Evolutionary conservation across 2,113 vertebrate genomes (phyloP), one percentile per base, ranked within the genome.

Genomic region (Prinia subflava): DNA sequence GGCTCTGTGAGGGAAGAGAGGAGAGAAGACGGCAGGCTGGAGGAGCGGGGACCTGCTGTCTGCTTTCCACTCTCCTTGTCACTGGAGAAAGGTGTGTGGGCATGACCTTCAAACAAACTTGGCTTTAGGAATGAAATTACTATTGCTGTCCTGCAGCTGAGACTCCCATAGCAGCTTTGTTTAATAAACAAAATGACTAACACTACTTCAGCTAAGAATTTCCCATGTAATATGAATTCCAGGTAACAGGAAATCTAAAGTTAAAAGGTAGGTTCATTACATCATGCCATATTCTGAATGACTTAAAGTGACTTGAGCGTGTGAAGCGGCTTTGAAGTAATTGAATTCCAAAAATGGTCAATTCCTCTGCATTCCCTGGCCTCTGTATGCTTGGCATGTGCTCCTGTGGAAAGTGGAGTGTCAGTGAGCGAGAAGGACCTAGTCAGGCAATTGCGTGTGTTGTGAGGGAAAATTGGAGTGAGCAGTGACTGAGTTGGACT

Each of bases 381-480:
- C 89, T 78, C 82, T 91, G 92, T 62, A 57, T 63, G 37, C 91
- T 86, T 81, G 85, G 94, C 77, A 68, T 94, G 91, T 44, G 52
- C 77, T 92, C 31, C 83, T 42, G 70, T 57, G 87, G 92, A 92
- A 97, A 76, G 73, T 56, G 2, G 41, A 92, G 62, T 83, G 87
- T 90, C 79, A 67, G 64, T 81, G 91, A 93, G 83, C 0, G 10
- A 91, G 67, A 68, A 95, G 86, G 83, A 85, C 82, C 81, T 59
- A 30, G 6, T 89, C 88, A 87, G 89, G 41, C 23, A 4, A 35
- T 83, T 90, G 75, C 50, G 9, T 79, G 67, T 83, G 69, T 79
- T 37, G 82, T 63, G 78, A 84, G 65, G 57, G 64, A 81, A 79
- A 87, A 63, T 2, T 11, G 59, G 70, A 39, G 65, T 9, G 41